Base-by-base conservation (phyloP, 2,797 vertebrate genomes). In the Gouania willdenowi region DNA sequence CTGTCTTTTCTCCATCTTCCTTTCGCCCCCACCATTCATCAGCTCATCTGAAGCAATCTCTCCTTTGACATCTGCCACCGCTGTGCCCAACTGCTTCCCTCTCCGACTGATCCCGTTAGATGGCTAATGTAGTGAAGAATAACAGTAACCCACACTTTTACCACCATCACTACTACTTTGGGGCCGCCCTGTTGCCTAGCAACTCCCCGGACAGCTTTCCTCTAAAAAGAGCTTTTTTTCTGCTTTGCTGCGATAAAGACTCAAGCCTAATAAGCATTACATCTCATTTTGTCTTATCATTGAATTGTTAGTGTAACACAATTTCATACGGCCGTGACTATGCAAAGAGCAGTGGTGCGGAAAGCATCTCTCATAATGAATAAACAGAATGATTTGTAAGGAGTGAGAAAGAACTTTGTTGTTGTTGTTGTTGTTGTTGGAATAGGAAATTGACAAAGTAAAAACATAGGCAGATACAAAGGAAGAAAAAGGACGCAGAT, bases 91-190 rank as follows among this genome's bases (percentile, higher is more conserved):
- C 52, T 66, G 31, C 46, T 66, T 78, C 71, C 77, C 78, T 69
- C 50, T 69, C 51, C 61, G 57, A 79, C 77, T 75, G 73, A 77
- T 85, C 78, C 83, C 41, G 79, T 88, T 84, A 86, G 62, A 85
- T 48, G 61, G 66, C 70, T 83, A 88, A 89, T 79, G 80, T 71
- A 69, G 77, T 88, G 81, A 88, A 75, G 86, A 87, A 83, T 82
- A 77, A 84, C 80, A 71, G 75, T 39, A 83, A 85, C 59, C 55
- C 49, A 60, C 60, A 66, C 71, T 77, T 77, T 75, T 68, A 31
- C 59, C 32, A 45, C 62, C 56, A 63, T 61, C 63, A 28, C 68
- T 47, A 41, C 38, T 10, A 33, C 56, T 81, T 69, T 69, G 58
- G 56, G 71, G 54, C 68, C 10, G 55, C 71, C 53, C 39, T 75